Evolutionary conservation across 2,888 invertebrate species (phyloP), one percentile per base, ranked within the genome.

Genomic region (Caenorhabditis sp.): DNA sequence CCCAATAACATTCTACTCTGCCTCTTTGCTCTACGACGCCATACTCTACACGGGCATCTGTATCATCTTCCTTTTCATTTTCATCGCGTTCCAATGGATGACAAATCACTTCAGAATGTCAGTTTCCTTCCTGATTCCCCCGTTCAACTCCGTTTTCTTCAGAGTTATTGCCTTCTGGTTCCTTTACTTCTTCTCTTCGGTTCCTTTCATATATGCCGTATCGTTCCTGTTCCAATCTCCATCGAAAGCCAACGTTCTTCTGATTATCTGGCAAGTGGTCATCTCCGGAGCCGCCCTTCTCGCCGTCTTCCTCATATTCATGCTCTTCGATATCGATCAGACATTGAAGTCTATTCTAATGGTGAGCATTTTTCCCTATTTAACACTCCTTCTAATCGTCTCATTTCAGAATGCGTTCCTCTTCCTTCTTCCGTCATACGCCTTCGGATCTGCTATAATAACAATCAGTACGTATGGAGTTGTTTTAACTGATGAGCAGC

Each of bases 171-270:
- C 83, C 1, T 75, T 88, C 39, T 88, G 86, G 86, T 39, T 74
- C n/a, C 61, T 83, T 1, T 88, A 83, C 74, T 86, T 88, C 70
- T 78, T 84, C 73, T 74, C 82, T 15, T 79, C 77, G 8, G 75
- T 85, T 22, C 85, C 88, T 1, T 83, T 85, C 66, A 81, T 85
- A 43, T 88, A 86, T 55, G 81, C 84, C 9, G 77, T 80, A 9
- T 86, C 86, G 0, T 87, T 85, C 71, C 48, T 88, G 1, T 88
- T 88, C 79, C 50, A 63, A 30, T 85, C 85, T 2, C 75, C 82
- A 22, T 82, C 82, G 0, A 82, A 82, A 61, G 78, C 58, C 13
- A 76, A 62, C 15, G 77, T 81, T 8, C 61, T 81, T 11, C 58
- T 86, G 22, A 55, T 85, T 17, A 78, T 79, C 17, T 86, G 84